Evolutionary conservation across 2,797 vertebrate genomes (phyloP).

Genomic region (Sebastiscus tertius): DNA sequence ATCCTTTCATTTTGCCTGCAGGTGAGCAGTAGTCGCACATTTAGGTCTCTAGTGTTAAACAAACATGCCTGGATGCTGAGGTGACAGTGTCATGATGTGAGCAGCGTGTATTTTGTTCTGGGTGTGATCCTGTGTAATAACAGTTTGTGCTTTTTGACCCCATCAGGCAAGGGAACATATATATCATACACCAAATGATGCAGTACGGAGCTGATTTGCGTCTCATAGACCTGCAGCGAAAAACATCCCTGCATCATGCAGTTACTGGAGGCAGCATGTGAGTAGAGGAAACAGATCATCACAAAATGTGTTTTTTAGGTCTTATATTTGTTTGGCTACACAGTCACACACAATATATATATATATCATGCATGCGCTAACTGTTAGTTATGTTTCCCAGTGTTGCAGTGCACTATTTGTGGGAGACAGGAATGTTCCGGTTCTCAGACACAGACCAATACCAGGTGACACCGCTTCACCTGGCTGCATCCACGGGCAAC

Average conservation of each 20-base stretch:
- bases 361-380: background rate
- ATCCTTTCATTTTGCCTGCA: slow-evolving; percentile 85
- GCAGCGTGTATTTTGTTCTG: background rate
- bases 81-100: background rate
- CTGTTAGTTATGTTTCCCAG: slow-evolving; percentile 43
- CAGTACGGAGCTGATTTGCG: slow-evolving; percentile 81
- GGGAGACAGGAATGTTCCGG: slow-evolving; percentile 84
- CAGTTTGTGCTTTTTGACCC: slow-evolving; percentile 5
- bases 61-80: background rate
- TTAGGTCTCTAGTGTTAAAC: background rate
- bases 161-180: slow-evolving; percentile 83
- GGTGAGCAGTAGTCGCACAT: slow-evolving; percentile 58
- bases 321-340: background rate
- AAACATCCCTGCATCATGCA: slow-evolving; percentile 83
- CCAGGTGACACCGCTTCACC: slow-evolving; percentile 81
- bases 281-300: slow-evolving; percentile 44
- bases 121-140: background rate
- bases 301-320: background rate
- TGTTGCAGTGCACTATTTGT: slow-evolving; percentile 83
- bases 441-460: slow-evolving; percentile 84
- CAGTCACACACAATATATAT: background rate
- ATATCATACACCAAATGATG: slow-evolving; percentile 85
- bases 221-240: slow-evolving; percentile 79
- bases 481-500: slow-evolving; percentile 84
- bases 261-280: slow-evolving; percentile 86